Evolutionary conservation across 2,888 invertebrate genomes (phyloP).

Genomic region (Tromatobia lineatoria): DNA sequence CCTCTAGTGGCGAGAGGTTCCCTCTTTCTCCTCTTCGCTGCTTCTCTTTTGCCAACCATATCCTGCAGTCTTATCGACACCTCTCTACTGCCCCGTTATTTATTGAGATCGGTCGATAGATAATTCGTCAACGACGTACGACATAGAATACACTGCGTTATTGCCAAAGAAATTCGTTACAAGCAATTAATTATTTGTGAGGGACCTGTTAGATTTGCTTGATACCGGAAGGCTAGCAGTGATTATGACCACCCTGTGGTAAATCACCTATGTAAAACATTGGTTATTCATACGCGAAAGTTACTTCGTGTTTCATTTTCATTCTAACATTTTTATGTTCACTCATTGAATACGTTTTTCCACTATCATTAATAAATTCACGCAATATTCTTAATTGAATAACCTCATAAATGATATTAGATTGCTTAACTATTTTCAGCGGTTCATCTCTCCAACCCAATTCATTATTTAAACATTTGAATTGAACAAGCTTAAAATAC

Average conservation of each 20-base stretch:
- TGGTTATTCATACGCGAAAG: not conserved
- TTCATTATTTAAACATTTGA: not conserved
- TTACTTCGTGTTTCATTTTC: not conserved
- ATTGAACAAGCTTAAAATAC: not conserved
- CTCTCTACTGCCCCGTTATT: conserved; percentile 3
- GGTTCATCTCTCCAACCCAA: not conserved
- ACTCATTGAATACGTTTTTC: not conserved
- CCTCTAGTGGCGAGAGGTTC: conserved; percentile 26
- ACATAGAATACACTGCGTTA: not conserved
- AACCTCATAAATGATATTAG: not conserved
- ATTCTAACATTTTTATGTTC: not conserved
- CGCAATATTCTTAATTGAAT: not conserved
- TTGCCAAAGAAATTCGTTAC: not conserved
- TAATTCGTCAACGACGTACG: conserved; percentile 1
- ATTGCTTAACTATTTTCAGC: not conserved
- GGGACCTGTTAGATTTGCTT: not conserved
- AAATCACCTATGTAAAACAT: not conserved
- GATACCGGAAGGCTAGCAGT: not conserved
- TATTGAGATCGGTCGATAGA: conserved; percentile 36
- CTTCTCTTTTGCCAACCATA: conserved; percentile 18
- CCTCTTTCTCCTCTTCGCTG: conserved; percentile 11
- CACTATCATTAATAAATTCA: not conserved
- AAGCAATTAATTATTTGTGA: not conserved
- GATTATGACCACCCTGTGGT: not conserved
- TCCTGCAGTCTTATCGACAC: conserved; percentile 39